Percentiles rank a stretch among this genome's conserved stretches.
These are phyloP conservation scores for Eupelmus urozonus DNA, from an alignment of 2,888 invertebrate genomes.

Conservation along the genomic window DNA sequence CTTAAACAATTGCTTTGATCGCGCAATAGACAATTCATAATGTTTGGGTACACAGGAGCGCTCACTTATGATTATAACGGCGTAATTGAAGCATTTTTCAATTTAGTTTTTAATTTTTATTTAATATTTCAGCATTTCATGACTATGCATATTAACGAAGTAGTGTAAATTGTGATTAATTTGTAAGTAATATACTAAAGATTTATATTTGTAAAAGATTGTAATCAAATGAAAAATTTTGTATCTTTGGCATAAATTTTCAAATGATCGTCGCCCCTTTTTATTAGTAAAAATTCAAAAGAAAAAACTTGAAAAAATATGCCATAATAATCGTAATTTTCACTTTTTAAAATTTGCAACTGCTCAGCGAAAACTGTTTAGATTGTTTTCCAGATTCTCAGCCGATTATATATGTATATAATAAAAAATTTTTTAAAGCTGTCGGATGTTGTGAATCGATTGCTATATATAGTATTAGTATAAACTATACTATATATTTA, in stretches of 20 bases:
- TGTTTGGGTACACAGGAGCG: conserved; percentile 43
- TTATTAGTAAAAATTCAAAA: too few relatives aligned
- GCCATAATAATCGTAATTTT: neutral
- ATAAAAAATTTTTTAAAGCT: too few relatives aligned
- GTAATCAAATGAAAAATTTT: neutral
- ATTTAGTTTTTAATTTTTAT: conserved; percentile 38
- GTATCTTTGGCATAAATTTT: neutral
- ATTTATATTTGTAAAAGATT: too few relatives aligned
- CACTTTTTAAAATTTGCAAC: too few relatives aligned
- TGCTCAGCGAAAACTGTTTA: neutral
- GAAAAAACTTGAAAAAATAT: neutral
- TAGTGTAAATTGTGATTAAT: conserved; percentile 8
- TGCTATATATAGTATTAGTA: too few relatives aligned
- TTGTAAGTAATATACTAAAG: too few relatives aligned
- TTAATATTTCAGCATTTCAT: conserved; percentile 6
- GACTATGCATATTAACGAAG: conserved; percentile 5
- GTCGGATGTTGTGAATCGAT: neutral
- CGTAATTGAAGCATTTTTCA: conserved; percentile 38
- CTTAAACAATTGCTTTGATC: conserved; percentile 49
- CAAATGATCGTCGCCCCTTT: too few relatives aligned
- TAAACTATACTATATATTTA: too few relatives aligned
- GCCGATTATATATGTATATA: neutral
- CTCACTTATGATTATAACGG: conserved; percentile 41
- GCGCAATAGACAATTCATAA: conserved; percentile 54
- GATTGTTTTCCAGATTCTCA: neutral